Evolutionary conservation across 2,888 invertebrate genomes (phyloP).

Genomic region (Rhagonycha lutea): DNA sequence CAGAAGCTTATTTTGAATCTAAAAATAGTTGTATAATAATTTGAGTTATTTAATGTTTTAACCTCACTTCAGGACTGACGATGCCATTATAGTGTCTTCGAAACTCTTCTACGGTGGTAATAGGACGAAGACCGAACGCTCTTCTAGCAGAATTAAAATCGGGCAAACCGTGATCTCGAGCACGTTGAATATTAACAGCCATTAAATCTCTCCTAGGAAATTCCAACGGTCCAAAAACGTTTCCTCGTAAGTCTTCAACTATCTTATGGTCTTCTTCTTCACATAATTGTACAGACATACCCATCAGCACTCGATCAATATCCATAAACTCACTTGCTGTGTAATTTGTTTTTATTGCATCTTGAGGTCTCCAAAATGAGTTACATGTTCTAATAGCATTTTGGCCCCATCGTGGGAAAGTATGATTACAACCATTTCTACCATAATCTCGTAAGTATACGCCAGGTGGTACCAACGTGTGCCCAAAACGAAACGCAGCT

Average conservation of each 20-base stretch:
- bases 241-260: slow-evolving; percentile 62
- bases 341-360: slow-evolving; percentile 42
- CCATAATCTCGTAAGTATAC: slow-evolving; percentile 57
- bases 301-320: slow-evolving; percentile 60
- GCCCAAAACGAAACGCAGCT: slow-evolving; percentile 65
- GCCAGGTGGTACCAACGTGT: slow-evolving; percentile 62
- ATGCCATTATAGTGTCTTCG: not conserved
- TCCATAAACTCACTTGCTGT: slow-evolving; percentile 46
- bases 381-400: slow-evolving; percentile 58
- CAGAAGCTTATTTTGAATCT: slow-evolving; percentile 38
- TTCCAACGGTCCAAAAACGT: slow-evolving; percentile 62
- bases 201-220: slow-evolving; percentile 63
- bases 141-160: slow-evolving; percentile 64
- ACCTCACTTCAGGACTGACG: not conserved
- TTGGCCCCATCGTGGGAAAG: slow-evolving; percentile 39
- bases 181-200: slow-evolving; percentile 63
- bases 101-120: slow-evolving; percentile 39
- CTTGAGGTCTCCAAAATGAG: slow-evolving; percentile 60
- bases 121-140: slow-evolving; percentile 53
- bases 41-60: not conserved
- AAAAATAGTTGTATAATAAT: slow-evolving; percentile 1
- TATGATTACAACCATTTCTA: slow-evolving; percentile 48
- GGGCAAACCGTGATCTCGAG: slow-evolving; percentile 62
- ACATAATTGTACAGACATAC: slow-evolving; percentile 59
- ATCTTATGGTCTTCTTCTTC: slow-evolving; percentile 62